Conservation (phyloP, 2,113 vertebrate genomes). For the Menura novaehollandiae region DNA sequence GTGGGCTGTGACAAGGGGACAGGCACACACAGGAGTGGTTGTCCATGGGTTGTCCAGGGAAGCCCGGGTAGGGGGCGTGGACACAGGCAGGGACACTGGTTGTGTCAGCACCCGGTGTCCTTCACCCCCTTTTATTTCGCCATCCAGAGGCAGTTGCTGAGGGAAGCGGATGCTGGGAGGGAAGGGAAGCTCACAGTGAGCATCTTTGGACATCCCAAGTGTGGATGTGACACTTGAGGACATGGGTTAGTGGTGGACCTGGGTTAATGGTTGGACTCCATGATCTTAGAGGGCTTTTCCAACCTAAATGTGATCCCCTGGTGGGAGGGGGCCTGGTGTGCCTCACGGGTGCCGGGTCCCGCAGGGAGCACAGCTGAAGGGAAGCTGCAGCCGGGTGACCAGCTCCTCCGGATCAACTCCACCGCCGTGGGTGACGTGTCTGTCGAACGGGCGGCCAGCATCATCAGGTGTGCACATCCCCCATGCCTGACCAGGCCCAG, state of each 20-base stretch:
- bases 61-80: accelerated
- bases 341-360: background rate
- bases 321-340: accelerated
- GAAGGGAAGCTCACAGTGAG: background rate
- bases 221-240: background rate
- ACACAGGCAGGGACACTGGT: background rate
- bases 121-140: background rate
- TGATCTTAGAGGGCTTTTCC: background rate
- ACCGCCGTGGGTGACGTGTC: slow-evolving; percentile 74
- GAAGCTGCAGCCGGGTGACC: slow-evolving; percentile 89
- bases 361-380: slow-evolving; percentile 90
- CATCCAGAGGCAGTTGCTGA: background rate
- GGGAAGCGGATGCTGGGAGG: background rate
- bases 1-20: background rate
- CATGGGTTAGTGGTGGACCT: accelerated
- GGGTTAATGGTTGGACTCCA: accelerated
- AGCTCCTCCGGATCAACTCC: slow-evolving; percentile 86
- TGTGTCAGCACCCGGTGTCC: too few relatives aligned
- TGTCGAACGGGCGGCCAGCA: slow-evolving; percentile 76
- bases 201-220: accelerated
- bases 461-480: slow-evolving; percentile 79
- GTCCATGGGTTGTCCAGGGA: background rate
- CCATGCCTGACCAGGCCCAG: accelerated
- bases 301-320: accelerated
- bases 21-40: background rate